Base-by-base conservation (phyloP, 2,797 vertebrate genomes). In the Dicrostonyx torquatus region DNA sequence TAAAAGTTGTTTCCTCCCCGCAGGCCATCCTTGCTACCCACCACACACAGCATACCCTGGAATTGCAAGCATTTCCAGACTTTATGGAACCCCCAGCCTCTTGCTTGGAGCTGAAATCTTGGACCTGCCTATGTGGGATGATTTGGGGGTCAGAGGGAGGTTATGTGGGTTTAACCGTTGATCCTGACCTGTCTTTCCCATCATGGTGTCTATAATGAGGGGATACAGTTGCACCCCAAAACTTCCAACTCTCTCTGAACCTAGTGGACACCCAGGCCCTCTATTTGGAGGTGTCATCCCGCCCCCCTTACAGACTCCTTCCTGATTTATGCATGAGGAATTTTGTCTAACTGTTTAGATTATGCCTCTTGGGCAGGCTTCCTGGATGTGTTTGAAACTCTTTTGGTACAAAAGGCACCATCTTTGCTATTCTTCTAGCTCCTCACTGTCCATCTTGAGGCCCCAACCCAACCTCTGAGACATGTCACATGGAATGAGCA, bases 61-160 rank as follows among this genome's bases (percentile, higher is more conserved):
- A 58, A 58, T 90, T 29, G 40, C 29, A 96, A 86, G 24, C 83
- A 68, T 82, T 45, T 73, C 40, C 68, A 76, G 45, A 93, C n/a
- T 60, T 79, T 62, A 64, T 43, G 58, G 89, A 95, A 85, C 18
- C 10, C 91, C 26, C 13, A 34, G 72, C 17, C 18, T 91, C 29
- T 48, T 77, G 14, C 75, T 48, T 91, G 15, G 9, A 70, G 14
- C n/a, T 86, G 14, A 45, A 50, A 34, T 17, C 43, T 15, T 62
- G 53, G 85, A 55, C 18, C 48, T 79, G 34, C 10, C 45, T 75
- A 11, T 0, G 0, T 70, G 22, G 18, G 22, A 5, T 11, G 29
- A 50, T 48, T 26, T 64, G 8, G 78, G 86, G 17, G 8, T 68
- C 20, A 26, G 66, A 87, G 24, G 43, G 14, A 73, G 78, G 55